Conservation (phyloP, 2,797 vertebrate species). For the Tachyglossus aculeatus region DNA sequence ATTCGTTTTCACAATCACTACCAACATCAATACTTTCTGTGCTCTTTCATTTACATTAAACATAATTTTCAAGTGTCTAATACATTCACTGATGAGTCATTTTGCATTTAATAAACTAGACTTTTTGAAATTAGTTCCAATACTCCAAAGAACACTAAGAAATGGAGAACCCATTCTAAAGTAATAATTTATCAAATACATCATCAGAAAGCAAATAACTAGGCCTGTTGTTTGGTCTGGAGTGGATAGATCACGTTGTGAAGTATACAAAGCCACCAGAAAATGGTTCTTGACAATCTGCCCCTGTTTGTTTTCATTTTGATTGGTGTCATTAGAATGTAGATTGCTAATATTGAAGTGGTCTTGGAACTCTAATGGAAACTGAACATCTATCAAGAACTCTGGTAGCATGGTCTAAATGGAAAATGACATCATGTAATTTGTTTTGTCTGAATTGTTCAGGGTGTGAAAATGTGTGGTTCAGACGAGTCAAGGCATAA, state of each 20-base stretch:
- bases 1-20: too few relatives aligned
- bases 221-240: not conserved
- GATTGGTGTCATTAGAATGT: constrained; percentile 31
- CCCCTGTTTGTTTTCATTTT: constrained; percentile 20
- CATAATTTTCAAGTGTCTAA: too few relatives aligned
- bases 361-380: constrained; percentile 37
- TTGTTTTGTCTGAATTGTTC: constrained; percentile 31
- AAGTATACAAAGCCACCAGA: not conserved
- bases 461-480: not conserved
- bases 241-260: not conserved
- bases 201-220: not conserved
- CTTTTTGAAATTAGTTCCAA: too few relatives aligned
- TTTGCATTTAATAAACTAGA: too few relatives aligned
- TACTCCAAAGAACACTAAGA: too few relatives aligned
- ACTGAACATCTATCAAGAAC: not conserved
- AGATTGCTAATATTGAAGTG: constrained; percentile 16
- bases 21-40: too few relatives aligned
- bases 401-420: constrained; percentile 8
- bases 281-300: constrained; percentile 28
- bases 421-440: constrained; percentile 34
- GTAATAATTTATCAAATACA: not conserved
- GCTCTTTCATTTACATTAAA: too few relatives aligned
- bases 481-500: constrained; percentile 51
- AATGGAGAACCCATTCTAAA: too few relatives aligned
- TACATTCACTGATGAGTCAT: too few relatives aligned